Evolutionary conservation across 2,797 vertebrate genomes (phyloP), one percentile per base, ranked within the genome.

Genomic region (Parauchenoglanis ngamensis): DNA sequence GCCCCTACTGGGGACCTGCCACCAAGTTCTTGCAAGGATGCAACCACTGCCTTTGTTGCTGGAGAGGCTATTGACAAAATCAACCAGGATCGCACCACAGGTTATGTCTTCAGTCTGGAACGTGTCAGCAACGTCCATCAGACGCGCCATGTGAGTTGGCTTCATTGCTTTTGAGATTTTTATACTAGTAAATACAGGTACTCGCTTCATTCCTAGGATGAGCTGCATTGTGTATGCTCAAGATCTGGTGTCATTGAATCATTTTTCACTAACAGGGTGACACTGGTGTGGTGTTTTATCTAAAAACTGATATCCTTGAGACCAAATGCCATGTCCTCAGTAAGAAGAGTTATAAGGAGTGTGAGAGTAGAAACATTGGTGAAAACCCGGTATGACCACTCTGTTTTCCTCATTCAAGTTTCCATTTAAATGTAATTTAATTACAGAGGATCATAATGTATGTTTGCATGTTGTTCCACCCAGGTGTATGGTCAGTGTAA

Each of bases 401-500:
- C 31, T 40, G 13, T 83, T 87, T 80, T 3, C 31, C 15, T 0
- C 8, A 78, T 73, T 31, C 2, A 31, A 35, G 19, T 21, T 73
- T 86, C 17, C 7, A 70, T 65, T 46, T 23, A 44, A 52, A 8
- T 28, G 52, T 52, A 28, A 13, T 70, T 67, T n/a, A 44, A 57
- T 17, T 44, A 57, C 70, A 35, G 25, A n/a, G 56, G 46, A 25
- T 52, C 4, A 61, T 23, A 46, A 77, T 56, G 80, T 59, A 31
- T 15, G 17, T 52, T 76, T 28, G 85, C 83, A 40, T 87, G 54
- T 84, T 84, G 88, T 73, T 21, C 4, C 63, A 40, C 85, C 73
- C 92, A 96, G 96, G 90, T 94, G 0, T 96, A 96, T 68, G 96
- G 96, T 84, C 94, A 94, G 87, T 96, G 96, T 89, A 95, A 94